These are phyloP conservation scores for Sinodicranocentrus sp. DNA, from an alignment of 2,888 invertebrate genomes.

Conservation along the genomic window DNA sequence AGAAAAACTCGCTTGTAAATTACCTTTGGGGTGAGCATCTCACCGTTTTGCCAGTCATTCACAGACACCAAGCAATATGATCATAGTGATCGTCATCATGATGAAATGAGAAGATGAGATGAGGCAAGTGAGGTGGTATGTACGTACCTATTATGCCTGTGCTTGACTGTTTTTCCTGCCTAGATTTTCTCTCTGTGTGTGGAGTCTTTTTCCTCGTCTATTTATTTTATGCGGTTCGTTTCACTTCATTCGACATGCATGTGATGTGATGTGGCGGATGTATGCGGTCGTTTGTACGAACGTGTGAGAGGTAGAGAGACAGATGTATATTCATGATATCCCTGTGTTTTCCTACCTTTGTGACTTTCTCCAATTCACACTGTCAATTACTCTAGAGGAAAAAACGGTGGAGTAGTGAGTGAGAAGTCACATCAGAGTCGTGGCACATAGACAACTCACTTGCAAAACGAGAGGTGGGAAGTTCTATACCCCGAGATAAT, in stretches of 20 bases:
- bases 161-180: conserved; percentile 12
- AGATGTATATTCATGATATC: neutral
- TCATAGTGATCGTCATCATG: neutral
- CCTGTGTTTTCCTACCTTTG: neutral
- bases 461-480: too few relatives aligned
- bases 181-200: neutral
- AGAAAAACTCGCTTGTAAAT: too few relatives aligned
- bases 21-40: too few relatives aligned
- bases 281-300: neutral
- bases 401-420: too few relatives aligned
- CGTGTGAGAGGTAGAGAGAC: neutral
- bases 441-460: too few relatives aligned
- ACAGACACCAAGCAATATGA: too few relatives aligned
- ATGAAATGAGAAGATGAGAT: neutral
- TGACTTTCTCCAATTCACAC: conserved; percentile 41
- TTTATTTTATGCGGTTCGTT: conserved; percentile 56
- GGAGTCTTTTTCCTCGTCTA: neutral
- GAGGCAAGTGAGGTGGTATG: neutral
- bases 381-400: neutral
- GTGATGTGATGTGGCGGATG: neutral
- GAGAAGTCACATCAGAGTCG: too few relatives aligned
- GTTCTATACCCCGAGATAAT: too few relatives aligned
- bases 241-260: conserved; percentile 54
- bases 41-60: too few relatives aligned
- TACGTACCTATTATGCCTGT: neutral